These are phyloP conservation scores for Hylaeus anthracinus DNA, from an alignment of 1,140 invertebrate species.

Conservation along the genomic window DNA sequence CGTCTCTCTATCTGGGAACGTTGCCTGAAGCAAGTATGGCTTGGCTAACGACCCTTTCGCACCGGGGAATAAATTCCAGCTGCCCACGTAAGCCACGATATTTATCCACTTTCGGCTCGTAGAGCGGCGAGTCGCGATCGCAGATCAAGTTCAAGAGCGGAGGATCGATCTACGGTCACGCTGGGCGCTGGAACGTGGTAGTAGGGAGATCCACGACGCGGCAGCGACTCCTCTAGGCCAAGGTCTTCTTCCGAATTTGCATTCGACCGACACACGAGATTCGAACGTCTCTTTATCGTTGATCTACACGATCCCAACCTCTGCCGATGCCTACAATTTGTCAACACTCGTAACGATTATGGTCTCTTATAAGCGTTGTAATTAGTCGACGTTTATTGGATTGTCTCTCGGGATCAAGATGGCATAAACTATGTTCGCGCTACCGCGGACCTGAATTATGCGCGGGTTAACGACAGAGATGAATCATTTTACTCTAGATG, in stretches of 20 bases:
- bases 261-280: conserved; percentile 3
- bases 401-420: background rate
- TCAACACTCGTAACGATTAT: background rate
- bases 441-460: background rate
- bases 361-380: background rate
- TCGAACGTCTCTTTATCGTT: conserved; percentile 15
- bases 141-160: conserved; percentile 60
- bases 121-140: background rate
- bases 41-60: conserved; percentile 35
- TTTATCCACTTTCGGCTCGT: conserved; percentile 24
- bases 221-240: conserved; percentile 43
- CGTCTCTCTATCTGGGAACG: background rate
- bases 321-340: background rate
- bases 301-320: background rate
- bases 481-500: too few relatives aligned
- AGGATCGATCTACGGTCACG: background rate
- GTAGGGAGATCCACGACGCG: conserved; percentile 6
- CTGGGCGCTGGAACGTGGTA: background rate
- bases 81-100: conserved; percentile 27
- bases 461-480: too few relatives aligned
- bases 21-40: conserved; percentile 15
- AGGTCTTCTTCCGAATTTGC: conserved; percentile 47
- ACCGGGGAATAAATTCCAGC: conserved; percentile 43
- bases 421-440: background rate
- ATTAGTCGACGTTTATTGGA: conserved; percentile 28